Conservation (phyloP, 2,888 invertebrate genomes). For the Ormyrus nitidulus region DNA sequence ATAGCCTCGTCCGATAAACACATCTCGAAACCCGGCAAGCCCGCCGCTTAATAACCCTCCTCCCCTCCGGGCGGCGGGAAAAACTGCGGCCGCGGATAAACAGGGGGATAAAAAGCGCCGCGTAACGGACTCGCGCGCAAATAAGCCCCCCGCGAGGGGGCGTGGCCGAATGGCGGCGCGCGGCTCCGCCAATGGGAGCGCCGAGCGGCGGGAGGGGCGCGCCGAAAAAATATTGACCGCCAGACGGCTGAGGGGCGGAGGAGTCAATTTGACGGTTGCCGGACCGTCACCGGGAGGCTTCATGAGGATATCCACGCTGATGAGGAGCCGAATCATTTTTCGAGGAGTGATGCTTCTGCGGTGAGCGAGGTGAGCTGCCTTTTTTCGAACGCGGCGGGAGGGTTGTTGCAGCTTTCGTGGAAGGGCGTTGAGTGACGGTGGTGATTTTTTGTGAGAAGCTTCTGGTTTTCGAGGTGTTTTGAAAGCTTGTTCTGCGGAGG, state of each 20-base stretch:
- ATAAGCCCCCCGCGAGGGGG: slow-evolving; percentile 22
- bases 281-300: neutral
- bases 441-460: too few species aligned
- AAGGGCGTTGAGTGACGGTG: too few species aligned
- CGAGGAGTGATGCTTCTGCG: too few species aligned
- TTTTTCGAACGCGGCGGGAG: too few species aligned
- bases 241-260: slow-evolving; percentile 53
- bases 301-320: too few species aligned
- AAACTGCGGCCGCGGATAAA: too few species aligned
- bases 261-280: slow-evolving; percentile 43
- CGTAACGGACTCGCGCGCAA: slow-evolving; percentile 29
- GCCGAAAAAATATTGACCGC: slow-evolving; percentile 74
- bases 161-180: slow-evolving; percentile 55
- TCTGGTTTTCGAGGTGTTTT: too few species aligned
- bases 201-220: slow-evolving; percentile 41
- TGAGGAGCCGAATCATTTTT: too few species aligned
- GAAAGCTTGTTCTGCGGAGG: too few species aligned
- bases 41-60: slow-evolving; percentile 1
- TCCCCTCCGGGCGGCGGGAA: too few species aligned
- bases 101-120: neutral
- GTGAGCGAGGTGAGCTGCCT: too few species aligned
- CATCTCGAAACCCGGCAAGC: neutral
- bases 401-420: too few species aligned
- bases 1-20: neutral
- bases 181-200: slow-evolving; percentile 58